Conservation (phyloP, 2,797 vertebrate species). For the Scarus forsteni region DNA sequence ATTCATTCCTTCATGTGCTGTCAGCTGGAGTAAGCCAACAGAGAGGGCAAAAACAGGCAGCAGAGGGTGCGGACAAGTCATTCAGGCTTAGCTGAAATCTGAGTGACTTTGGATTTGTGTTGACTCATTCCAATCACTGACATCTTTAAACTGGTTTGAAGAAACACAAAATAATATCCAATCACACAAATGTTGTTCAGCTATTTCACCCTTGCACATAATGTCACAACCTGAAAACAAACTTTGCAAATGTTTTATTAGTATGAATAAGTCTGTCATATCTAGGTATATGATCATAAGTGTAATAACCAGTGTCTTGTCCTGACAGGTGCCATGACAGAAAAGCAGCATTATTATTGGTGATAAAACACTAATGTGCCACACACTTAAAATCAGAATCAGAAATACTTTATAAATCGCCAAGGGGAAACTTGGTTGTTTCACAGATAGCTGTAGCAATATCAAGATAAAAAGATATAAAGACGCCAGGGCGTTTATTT, state of each 20-base stretch:
- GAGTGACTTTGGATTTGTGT: conserved; percentile 45
- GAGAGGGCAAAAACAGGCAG: conserved; percentile 40
- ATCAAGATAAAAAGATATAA: too few species aligned
- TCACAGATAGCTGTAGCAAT: too few species aligned
- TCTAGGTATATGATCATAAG: too few species aligned
- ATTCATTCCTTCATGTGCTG: conserved; percentile 27
- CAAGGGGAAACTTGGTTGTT: too few species aligned
- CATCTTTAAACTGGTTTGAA: conserved; percentile 63
- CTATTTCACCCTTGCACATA: neutral
- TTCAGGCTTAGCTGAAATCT: conserved; percentile 45
- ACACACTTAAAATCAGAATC: too few species aligned
- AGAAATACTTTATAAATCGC: too few species aligned
- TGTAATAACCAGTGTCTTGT: neutral
- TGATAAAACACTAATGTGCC: too few species aligned
- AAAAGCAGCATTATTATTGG: too few species aligned
- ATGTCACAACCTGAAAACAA: neutral
- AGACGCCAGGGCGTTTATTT: too few species aligned
- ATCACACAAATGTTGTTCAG: conserved; percentile 21
- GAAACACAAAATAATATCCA: conserved; percentile 23
- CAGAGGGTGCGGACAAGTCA: conserved; percentile 33
- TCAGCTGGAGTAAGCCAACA: conserved; percentile 22
- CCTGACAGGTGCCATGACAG: too few species aligned
- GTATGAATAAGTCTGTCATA: neutral
- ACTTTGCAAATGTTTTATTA: neutral
- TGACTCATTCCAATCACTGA: conserved; percentile 36